Evolutionary conservation across 1,140 invertebrate genomes (phyloP).

Genomic region (Drosophila pruinosa): DNA sequence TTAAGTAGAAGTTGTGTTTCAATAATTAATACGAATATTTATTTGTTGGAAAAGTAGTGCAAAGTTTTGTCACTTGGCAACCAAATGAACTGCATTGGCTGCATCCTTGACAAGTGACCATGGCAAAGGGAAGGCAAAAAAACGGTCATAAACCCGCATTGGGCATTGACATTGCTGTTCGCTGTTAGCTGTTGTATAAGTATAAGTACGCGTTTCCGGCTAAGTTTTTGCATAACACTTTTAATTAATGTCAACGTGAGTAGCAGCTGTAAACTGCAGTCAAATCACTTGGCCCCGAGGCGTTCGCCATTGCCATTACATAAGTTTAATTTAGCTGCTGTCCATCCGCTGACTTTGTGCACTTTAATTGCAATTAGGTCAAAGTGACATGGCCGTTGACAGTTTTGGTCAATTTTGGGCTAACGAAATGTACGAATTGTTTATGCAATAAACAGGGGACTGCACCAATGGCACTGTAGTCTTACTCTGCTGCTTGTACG

Average conservation of each 20-base stretch:
- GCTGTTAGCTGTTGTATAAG: neutral
- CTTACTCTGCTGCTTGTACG: neutral
- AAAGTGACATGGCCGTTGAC: neutral
- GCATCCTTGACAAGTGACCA: conserved; percentile 27
- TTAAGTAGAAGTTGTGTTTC: neutral
- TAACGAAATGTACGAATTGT: conserved; percentile 21
- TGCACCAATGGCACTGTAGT: too few relatives aligned
- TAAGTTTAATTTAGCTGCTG: conserved; percentile 48
- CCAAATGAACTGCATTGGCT: neutral
- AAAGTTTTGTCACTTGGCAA: neutral
- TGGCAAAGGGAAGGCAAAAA: conserved; percentile 5
- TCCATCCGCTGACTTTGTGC: conserved; percentile 9
- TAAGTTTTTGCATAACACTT: conserved; percentile 71
- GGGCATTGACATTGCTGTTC: conserved; percentile 24
- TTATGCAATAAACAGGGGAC: conserved; percentile 24
- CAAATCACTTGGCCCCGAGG: conserved; percentile 7
- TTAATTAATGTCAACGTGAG: conserved; percentile 69
- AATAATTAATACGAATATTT: neutral
- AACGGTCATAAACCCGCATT: neutral
- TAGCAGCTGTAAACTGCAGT: conserved; percentile 1
- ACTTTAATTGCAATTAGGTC: conserved; percentile 33
- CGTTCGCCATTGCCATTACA: conserved; percentile 36
- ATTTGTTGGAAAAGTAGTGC: neutral
- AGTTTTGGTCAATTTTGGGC: conserved; percentile 4
- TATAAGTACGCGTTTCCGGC: conserved; percentile 38